Conservation (phyloP, 2,113 vertebrate species). For the Paramormyrops kingsleyae region DNA sequence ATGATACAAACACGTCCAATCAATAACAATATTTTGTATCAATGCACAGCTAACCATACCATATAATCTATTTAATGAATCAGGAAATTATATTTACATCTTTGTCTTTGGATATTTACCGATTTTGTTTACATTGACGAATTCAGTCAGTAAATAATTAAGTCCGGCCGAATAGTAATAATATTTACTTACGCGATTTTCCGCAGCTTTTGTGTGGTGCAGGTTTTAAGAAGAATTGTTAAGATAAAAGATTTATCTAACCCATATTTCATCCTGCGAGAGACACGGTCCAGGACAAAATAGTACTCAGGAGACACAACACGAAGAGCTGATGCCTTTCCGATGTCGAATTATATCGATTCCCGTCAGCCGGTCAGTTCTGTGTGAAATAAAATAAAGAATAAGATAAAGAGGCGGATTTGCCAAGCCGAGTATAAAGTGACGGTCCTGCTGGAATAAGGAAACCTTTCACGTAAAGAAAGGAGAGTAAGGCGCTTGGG, state of each 20-base stretch:
- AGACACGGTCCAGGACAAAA: conserved; percentile 40
- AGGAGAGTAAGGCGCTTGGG: conserved; percentile 40
- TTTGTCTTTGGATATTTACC: background rate
- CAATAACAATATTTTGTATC: background rate
- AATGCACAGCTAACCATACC: background rate
- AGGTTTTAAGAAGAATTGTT: background rate
- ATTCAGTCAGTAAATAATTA: background rate
- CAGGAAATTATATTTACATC: background rate
- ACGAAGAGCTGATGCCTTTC: background rate
- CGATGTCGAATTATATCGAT: conserved; percentile 3
- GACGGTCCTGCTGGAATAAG: conserved; percentile 61
- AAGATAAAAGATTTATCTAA: background rate
- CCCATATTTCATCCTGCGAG: conserved; percentile 31
- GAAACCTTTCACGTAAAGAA: conserved; percentile 48
- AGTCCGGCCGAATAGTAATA: background rate
- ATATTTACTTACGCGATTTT: background rate
- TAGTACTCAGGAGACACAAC: background rate
- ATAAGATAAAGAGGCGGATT: background rate
- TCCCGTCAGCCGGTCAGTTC: background rate
- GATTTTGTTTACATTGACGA: background rate
- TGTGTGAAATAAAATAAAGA: conserved; percentile 13
- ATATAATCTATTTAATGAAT: background rate
- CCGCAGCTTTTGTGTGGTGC: background rate
- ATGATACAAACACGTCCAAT: background rate
- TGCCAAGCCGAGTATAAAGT: conserved; percentile 35